Percentiles rank a stretch among this genome's conserved stretches.
Evolutionary conservation across 2,113 vertebrate genomes (phyloP).

Genomic region (Sisor rabdophorus): DNA sequence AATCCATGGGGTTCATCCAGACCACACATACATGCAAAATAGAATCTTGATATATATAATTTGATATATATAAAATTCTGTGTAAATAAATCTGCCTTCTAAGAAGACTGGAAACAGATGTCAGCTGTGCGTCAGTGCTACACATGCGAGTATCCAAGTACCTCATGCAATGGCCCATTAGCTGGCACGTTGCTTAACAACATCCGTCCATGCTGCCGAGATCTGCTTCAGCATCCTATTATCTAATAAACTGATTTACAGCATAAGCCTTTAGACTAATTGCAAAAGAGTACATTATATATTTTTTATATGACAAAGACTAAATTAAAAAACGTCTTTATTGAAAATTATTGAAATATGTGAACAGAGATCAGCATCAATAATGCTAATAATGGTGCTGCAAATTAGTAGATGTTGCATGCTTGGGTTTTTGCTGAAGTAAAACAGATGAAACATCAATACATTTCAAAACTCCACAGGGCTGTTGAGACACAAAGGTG

Average conservation of each 20-base stretch:
- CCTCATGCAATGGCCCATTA: constrained; percentile 10
- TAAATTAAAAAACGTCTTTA: neutral
- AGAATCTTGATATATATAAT: neutral
- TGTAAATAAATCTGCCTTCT: neutral
- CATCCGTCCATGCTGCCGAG: constrained; percentile 6
- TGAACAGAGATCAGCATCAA: constrained; percentile 13
- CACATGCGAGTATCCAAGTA: neutral
- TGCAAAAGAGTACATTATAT: neutral
- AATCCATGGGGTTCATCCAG: no score
- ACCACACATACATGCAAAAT: neutral
- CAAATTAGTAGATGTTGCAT: no score
- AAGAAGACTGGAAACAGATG: constrained; percentile 1
- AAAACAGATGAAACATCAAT: constrained; percentile 43
- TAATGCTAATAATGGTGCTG: no score
- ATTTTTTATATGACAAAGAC: no score
- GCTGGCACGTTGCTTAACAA: constrained; percentile 14
- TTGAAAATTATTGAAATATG: neutral
- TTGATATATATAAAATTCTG: neutral
- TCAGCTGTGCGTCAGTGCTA: constrained; percentile 7
- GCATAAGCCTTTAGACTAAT: neutral
- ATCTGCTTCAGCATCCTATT: neutral
- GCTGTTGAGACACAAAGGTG: constrained; percentile 28
- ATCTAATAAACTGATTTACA: constrained; percentile 2
- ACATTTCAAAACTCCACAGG: constrained; percentile 31
- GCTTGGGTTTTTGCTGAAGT: constrained; percentile 26